Base-by-base conservation (phyloP, 1,140 invertebrate species). In the Heliconius nattereri region DNA sequence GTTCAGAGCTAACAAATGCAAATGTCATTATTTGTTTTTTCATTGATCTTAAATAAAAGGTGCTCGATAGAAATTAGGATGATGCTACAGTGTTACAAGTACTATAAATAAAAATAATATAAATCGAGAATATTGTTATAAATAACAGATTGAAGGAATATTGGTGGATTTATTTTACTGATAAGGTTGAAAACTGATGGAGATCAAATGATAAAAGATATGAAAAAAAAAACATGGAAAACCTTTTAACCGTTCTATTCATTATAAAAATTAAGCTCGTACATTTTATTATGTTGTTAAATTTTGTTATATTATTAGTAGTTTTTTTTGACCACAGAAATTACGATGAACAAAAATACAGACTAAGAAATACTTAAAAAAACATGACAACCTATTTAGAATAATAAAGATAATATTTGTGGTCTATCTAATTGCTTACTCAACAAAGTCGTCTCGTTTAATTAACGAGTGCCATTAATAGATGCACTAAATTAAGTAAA, bases 401-500 rank as follows among this genome's bases (percentile, higher is more conserved):
- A 52, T 20, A 19, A 52, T 52, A 52, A 57, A 32, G 70, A 71
- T 71, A 71, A 35, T 19, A 71, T 3, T 71, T 40, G 37, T 37
- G 35, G 7, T 52, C 19, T 73, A 45, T 26, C 49, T 74, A 74
- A 40, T 45, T 49, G n/a, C 40, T 74, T 29, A 45, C 23, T 26
- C 71, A 3, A 45, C n/a, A 20, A 54, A 29, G 71, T 13, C 26
- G 70, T 45, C 73, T 73, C 74, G 32, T 40, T 76, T 45, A 57
- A 80, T 26, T 66, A 76, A 54, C 49, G 45, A n/a, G 52, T 45
- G 52, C 66, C 45, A 74, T 83, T 79, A 77, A 77, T 60, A 60
- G 76, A 45, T 60, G 75, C 78, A 40, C 45, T 71, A 77, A 79
- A 81, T 79, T 79, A 81, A 77, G 79, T 75, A 72, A 66, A 79